These are phyloP conservation scores for Nemotelus nigrinus DNA, from an alignment of 2,888 invertebrate species.

Conservation along the genomic window DNA sequence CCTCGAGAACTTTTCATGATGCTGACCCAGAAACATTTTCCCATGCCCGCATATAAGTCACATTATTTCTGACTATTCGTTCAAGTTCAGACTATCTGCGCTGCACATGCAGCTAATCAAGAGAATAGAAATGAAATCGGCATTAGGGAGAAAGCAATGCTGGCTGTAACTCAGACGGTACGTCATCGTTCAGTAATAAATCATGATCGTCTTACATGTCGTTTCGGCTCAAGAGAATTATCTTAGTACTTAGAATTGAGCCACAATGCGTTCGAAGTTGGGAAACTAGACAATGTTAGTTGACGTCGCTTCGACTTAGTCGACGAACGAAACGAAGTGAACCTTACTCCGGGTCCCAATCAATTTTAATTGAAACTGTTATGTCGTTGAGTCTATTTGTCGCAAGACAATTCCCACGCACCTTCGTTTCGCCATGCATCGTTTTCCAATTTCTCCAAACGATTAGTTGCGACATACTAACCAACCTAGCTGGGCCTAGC, in stretches of 20 bases:
- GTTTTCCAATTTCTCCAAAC: slow-evolving; percentile 43
- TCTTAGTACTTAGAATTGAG: slow-evolving; percentile 1
- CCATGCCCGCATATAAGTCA: not conserved
- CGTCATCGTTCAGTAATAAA: slow-evolving; percentile 31
- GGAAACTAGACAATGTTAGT: slow-evolving; percentile 3
- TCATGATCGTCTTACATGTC: slow-evolving; percentile 21
- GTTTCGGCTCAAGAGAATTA: not conserved
- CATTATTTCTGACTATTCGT: not conserved
- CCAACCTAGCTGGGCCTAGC: slow-evolving; percentile 16
- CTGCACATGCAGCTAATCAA: not conserved
- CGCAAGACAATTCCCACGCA: slow-evolving; percentile 43
- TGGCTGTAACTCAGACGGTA: slow-evolving; percentile 27
- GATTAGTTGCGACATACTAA: slow-evolving; percentile 41
- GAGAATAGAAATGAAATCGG: slow-evolving; percentile 6
- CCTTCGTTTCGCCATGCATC: slow-evolving; percentile 35
- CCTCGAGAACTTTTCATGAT: not conserved
- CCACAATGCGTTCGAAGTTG: slow-evolving; percentile 12
- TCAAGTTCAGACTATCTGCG: not conserved
- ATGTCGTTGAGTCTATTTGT: slow-evolving; percentile 41
- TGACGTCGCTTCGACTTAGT: too few species aligned
- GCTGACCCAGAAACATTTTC: not conserved
- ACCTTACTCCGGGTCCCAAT: slow-evolving; percentile 27
- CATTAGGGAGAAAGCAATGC: slow-evolving; percentile 13
- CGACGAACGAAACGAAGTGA: not conserved
- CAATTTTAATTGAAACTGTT: slow-evolving; percentile 44